A percentile compares a stretch with the other conserved stretches of the same genome.
Evolutionary conservation across 1,140 invertebrate genomes (phyloP).

Genomic region (Maniola jurtina): DNA sequence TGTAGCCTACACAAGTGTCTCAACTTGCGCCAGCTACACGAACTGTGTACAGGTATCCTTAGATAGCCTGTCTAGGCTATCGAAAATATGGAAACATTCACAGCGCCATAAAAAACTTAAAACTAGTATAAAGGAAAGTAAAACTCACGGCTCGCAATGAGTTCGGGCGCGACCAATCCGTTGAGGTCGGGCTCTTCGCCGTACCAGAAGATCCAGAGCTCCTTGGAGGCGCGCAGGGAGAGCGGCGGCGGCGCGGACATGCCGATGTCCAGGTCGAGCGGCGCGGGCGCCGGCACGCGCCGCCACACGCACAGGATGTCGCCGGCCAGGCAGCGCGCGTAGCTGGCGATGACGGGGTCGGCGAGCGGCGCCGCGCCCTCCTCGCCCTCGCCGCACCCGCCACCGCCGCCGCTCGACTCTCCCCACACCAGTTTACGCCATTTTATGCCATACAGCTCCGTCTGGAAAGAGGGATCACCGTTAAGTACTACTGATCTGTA

Average conservation of each 20-base stretch:
- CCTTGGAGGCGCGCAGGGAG: constrained; percentile 90
- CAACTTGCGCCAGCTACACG: too few relatives aligned
- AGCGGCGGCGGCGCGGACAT: constrained; percentile 82
- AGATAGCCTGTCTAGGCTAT: too few relatives aligned
- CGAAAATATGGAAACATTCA: too few relatives aligned
- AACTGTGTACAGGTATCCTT: too few relatives aligned
- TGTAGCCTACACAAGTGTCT: too few relatives aligned
- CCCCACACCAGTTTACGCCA: constrained; percentile 96
- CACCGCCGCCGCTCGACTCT: constrained; percentile 81
- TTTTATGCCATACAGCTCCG: constrained; percentile 99
- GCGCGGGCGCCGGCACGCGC: constrained; percentile 83
- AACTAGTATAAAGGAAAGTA: neutral
- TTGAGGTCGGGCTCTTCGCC: constrained; percentile 96
- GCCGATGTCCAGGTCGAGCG: constrained; percentile 82
- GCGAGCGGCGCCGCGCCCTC: constrained; percentile 86
- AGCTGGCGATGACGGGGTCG: constrained; percentile 95
- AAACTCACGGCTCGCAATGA: constrained; percentile 87
- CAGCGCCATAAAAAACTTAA: neutral
- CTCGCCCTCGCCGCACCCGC: constrained; percentile 77
- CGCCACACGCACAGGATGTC: constrained; percentile 98
- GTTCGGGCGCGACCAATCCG: constrained; percentile 88
- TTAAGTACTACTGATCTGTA: too few relatives aligned
- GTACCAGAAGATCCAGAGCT: constrained; percentile 99
- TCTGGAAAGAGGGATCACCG: constrained; percentile 80
- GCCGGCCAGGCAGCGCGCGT: constrained; percentile 94